Evolutionary conservation across 2,113 vertebrate species (phyloP).

Genomic region (Emydura subglobosa): DNA sequence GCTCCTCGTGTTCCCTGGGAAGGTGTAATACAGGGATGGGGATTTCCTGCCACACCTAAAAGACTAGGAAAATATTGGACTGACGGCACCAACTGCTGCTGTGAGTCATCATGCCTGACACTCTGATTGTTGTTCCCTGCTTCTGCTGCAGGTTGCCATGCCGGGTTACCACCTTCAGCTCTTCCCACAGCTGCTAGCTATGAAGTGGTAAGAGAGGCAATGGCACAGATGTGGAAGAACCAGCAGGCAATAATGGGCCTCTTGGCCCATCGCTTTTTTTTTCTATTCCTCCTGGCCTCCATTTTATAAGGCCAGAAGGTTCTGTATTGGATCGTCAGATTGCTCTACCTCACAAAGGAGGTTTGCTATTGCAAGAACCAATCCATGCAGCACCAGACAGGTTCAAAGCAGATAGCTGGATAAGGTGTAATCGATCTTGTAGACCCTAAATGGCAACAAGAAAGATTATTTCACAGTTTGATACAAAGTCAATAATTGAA

Average conservation of each 20-base stretch:
- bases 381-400: conserved; percentile 26
- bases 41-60: no score
- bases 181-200: not conserved
- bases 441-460: conserved; percentile 11
- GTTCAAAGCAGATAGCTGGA: not conserved
- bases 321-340: not conserved
- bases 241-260: not conserved
- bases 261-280: not conserved
- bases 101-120: not conserved
- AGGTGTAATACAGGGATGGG: no score
- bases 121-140: not conserved
- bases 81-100: no score
- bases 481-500: conserved; percentile 28
- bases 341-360: not conserved
- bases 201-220: not conserved
- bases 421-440: conserved; percentile 11
- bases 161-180: not conserved
- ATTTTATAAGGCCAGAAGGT: not conserved
- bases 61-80: no score
- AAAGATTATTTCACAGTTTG: conserved; percentile 33
- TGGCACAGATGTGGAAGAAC: not conserved
- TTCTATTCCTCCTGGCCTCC: not conserved
- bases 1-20: no score
- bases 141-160: not conserved
- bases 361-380: conserved; percentile 31